These are phyloP conservation scores for Asobara japonica DNA, from an alignment of 1,140 invertebrate genomes.

Conservation along the genomic window DNA sequence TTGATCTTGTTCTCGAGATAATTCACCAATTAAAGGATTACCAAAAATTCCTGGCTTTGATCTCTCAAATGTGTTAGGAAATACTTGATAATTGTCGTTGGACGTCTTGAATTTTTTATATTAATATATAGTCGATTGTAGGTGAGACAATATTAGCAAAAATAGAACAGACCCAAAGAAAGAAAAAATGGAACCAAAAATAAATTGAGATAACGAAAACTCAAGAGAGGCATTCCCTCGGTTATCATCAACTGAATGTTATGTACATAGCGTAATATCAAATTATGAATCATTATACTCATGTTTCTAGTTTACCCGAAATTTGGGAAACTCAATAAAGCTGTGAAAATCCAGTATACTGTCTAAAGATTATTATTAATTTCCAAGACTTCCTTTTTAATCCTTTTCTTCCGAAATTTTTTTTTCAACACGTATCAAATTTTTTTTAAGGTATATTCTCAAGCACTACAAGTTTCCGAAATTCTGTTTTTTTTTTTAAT, in stretches of 20 bases:
- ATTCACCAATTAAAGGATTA: neutral
- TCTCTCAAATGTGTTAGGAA: neutral
- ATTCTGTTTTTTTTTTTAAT: too few species aligned
- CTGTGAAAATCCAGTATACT: slow-evolving; percentile 25
- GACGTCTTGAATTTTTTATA: slow-evolving; percentile 1
- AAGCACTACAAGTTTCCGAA: too few species aligned
- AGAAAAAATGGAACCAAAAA: neutral
- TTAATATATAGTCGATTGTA: neutral
- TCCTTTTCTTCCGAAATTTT: too few species aligned
- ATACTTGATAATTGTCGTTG: neutral
- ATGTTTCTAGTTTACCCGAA: slow-evolving; percentile 11
- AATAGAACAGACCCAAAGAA: neutral
- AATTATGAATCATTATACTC: slow-evolving; percentile 13
- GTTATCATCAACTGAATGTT: neutral
- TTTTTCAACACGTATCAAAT: too few species aligned
- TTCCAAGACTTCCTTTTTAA: slow-evolving; percentile 14
- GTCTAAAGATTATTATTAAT: too few species aligned
- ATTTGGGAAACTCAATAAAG: slow-evolving; percentile 22
- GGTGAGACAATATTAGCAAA: neutral
- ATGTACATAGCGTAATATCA: slow-evolving; percentile 32
- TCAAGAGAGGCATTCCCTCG: neutral
- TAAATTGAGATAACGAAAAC: neutral
- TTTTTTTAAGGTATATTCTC: too few species aligned
- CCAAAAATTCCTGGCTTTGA: neutral
- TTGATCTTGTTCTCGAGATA: neutral